phyloP scores from a whole-genome alignment of 37 sponge, comb jelly and placozoan species.

The Chondrilla cf. caribensis region DNA sequence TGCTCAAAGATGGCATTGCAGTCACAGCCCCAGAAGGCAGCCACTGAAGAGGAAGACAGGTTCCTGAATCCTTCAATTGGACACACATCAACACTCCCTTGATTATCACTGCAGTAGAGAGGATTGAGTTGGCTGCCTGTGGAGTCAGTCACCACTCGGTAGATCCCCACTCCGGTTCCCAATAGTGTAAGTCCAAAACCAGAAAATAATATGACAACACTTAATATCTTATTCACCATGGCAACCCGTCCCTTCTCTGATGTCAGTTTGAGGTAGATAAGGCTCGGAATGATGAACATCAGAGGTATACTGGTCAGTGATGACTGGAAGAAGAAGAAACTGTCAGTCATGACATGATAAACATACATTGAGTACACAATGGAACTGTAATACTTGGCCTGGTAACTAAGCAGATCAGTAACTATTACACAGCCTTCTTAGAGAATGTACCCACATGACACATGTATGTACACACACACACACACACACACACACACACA shows the following conservation, averaged over 20 bases:
- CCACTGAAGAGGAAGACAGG: not conserved
- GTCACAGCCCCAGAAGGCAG: not conserved
- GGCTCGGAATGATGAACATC: too few species aligned
- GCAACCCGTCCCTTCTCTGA: not conserved
- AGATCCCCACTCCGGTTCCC: conserved; percentile 54
- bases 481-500: conserved; percentile 20
- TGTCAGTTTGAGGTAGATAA: not conserved
- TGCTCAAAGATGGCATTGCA: not conserved
- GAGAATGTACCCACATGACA: not conserved
- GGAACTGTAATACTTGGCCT: too few species aligned
- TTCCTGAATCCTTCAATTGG: conserved; percentile 6
- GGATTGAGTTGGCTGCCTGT: not conserved
- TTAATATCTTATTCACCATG: conserved; percentile 11
- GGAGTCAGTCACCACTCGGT: not conserved
- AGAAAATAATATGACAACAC: conserved; percentile 31
- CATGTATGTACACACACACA: not conserved
- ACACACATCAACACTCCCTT: not conserved
- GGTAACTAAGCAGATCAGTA: too few species aligned
- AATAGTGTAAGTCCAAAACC: conserved; percentile 55
- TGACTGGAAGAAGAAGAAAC: too few species aligned
- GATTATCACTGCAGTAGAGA: not conserved
- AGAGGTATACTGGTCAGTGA: too few species aligned
- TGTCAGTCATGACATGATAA: too few species aligned
- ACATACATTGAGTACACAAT: too few species aligned
- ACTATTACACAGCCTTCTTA: too few species aligned